Conservation (phyloP, 2,888 invertebrate species). For the Hemistola chrysoprasaria region DNA sequence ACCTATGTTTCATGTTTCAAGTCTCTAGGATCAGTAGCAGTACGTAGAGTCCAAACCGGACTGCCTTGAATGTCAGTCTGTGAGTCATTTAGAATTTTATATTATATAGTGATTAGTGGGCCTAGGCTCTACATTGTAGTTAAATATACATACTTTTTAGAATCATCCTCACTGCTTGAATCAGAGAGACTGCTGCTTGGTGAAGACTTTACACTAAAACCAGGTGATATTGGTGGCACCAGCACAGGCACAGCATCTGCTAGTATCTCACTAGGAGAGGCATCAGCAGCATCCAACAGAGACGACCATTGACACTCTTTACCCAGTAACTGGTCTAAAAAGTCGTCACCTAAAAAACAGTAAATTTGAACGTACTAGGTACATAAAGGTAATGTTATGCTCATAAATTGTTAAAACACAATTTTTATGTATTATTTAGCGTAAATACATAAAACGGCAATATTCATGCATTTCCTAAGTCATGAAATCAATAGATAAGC, state of each 20-base stretch:
- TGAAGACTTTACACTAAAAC: slow-evolving; percentile 62
- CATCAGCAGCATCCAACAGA: slow-evolving; percentile 67
- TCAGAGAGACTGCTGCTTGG: slow-evolving; percentile 67
- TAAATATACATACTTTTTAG: slow-evolving; percentile 54
- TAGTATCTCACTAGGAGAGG: slow-evolving; percentile 74
- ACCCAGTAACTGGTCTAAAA: slow-evolving; percentile 65
- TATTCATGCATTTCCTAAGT: no score
- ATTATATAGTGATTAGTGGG: no score
- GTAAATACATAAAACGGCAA: no score
- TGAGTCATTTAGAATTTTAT: no score
- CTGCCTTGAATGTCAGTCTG: no score
- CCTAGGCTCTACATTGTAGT: no score
- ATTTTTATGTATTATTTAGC: no score
- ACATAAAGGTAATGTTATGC: no score
- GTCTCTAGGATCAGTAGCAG: no score
- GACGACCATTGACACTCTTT: slow-evolving; percentile 72
- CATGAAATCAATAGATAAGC: no score
- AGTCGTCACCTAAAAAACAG: slow-evolving; percentile 57
- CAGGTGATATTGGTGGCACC: slow-evolving; percentile 65
- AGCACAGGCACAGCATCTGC: slow-evolving; percentile 70
- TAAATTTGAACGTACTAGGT: slow-evolving; percentile 17
- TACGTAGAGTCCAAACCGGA: no score
- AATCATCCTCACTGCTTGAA: slow-evolving; percentile 77
- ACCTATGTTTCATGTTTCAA: no score
- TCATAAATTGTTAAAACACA: background rate